Evolutionary conservation across 2,113 vertebrate species (phyloP).

Genomic region (Ammodytes dubius): DNA sequence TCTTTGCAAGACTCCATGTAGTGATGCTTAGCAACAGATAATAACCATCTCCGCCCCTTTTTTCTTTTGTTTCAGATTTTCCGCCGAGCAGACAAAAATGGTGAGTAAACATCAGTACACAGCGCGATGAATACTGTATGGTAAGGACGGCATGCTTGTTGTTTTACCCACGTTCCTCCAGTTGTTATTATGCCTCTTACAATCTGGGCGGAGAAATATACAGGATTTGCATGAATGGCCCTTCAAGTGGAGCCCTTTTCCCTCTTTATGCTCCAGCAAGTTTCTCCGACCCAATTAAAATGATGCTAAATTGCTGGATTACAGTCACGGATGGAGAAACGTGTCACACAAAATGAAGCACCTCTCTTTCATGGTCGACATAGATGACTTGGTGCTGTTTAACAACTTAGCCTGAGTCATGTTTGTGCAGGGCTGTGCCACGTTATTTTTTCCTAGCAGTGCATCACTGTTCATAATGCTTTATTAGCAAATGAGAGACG

Average conservation of each 20-base stretch:
- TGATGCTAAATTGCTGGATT: constrained; percentile 45
- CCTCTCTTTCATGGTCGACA: constrained; percentile 18
- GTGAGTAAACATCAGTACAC: constrained; percentile 70
- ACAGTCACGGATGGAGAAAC: constrained; percentile 24
- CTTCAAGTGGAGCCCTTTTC: constrained; percentile 27
- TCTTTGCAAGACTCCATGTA: constrained; percentile 21
- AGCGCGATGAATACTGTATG: constrained; percentile 30
- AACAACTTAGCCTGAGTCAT: constrained; percentile 36
- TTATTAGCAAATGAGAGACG: constrained; percentile 1
- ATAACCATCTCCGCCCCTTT: constrained; percentile 20
- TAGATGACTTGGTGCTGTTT: constrained; percentile 38
- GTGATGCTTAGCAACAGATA: constrained; percentile 14
- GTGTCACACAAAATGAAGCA: constrained; percentile 40
- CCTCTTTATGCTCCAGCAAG: constrained; percentile 34
- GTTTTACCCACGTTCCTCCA: constrained; percentile 1
- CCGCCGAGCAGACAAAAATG: constrained; percentile 87
- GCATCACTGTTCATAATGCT: background rate
- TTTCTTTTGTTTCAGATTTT: constrained; percentile 80
- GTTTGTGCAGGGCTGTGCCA: background rate
- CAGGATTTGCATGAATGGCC: constrained; percentile 41
- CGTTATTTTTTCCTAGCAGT: constrained; percentile 10
- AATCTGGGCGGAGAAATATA: constrained; percentile 19
- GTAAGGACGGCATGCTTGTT: constrained; percentile 19
- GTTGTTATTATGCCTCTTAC: constrained; percentile 19
- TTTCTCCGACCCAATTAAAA: constrained; percentile 63